phyloP scores from a whole-genome alignment of 2,113 vertebrate species.

The Centrocercus urophasianus region DNA sequence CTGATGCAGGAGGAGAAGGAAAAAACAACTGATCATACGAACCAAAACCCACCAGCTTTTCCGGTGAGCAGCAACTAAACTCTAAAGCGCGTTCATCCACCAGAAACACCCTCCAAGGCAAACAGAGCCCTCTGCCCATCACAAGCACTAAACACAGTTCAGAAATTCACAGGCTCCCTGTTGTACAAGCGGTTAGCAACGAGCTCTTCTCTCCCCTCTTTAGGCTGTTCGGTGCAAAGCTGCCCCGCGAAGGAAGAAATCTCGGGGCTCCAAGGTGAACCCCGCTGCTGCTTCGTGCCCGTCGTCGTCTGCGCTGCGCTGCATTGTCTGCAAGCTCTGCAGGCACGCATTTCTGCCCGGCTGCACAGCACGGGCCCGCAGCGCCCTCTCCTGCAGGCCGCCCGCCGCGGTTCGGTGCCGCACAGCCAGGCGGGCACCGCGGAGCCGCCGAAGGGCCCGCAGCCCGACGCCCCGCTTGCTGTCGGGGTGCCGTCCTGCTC shows the following conservation, averaged over 20 bases:
- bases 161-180: not conserved
- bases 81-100: not conserved
- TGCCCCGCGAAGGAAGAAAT: not conserved
- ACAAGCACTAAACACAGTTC: rapidly evolving
- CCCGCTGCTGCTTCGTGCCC: not conserved
- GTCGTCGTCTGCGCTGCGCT: not conserved
- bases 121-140: not conserved
- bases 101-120: not conserved
- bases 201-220: not conserved
- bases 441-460: rapidly evolving
- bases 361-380: not conserved
- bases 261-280: not conserved
- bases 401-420: rapidly evolving
- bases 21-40: not conserved
- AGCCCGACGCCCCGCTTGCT: not conserved
- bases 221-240: rapidly evolving
- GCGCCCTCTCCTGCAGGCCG: conserved; percentile 38
- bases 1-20: not conserved
- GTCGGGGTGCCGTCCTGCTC: rapidly evolving
- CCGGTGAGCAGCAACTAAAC: not conserved
- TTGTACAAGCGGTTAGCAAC: rapidly evolving
- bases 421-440: not conserved
- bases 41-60: not conserved
- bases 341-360: not conserved
- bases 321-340: not conserved